A percentile compares a stretch with the other conserved stretches of the same genome.
phyloP scores from a whole-genome alignment of 2,888 invertebrate genomes.

The Pammene aurita region DNA sequence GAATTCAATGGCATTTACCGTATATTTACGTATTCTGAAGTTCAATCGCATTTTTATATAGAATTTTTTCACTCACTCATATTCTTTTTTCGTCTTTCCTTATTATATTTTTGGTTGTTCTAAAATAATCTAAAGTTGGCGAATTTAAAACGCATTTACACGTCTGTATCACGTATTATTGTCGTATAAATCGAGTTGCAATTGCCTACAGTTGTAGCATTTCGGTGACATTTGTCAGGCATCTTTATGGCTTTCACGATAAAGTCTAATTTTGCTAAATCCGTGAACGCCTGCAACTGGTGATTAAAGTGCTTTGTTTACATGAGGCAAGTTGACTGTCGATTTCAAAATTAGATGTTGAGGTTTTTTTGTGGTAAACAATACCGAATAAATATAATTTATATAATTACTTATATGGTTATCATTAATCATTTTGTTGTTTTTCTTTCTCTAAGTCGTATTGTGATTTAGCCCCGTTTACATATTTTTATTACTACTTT shows the following conservation, averaged over 20 bases:
- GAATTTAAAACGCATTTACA: slow-evolving; percentile 7
- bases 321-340: neutral
- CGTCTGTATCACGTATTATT: neutral
- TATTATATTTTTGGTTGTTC: slow-evolving; percentile 10
- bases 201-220: neutral
- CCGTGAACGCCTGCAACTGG: too few species aligned
- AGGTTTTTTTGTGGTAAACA: too few species aligned
- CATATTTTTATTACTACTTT: too few species aligned
- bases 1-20: neutral
- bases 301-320: slow-evolving; percentile 14
- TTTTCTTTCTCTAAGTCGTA: too few species aligned
- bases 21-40: neutral
- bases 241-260: slow-evolving; percentile 2
- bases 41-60: neutral
- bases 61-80: neutral
- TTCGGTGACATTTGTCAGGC: neutral
- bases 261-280: slow-evolving; percentile 5
- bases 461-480: too few species aligned
- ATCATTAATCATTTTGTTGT: too few species aligned
- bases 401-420: too few species aligned
- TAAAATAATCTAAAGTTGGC: slow-evolving; percentile 15
- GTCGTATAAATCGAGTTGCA: neutral
- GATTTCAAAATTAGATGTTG: too few species aligned
- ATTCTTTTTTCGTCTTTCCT: neutral
- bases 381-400: too few species aligned